Percentiles rank a stretch among this genome's conserved stretches.
Conservation (phyloP, 2,888 invertebrate genomes). For the Microctonus aethiopoides region DNA sequence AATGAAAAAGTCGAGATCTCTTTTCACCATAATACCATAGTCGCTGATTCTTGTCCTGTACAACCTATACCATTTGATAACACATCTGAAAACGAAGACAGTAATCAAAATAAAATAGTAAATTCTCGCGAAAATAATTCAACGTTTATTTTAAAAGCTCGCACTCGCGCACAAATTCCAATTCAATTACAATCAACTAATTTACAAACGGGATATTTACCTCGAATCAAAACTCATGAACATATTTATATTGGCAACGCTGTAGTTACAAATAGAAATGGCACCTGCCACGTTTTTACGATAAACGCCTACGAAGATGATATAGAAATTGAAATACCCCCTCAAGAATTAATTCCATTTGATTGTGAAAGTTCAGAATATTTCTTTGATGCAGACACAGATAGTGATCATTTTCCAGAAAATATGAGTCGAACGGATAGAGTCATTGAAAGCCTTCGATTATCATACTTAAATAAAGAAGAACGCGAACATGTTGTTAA, state of each 20-base stretch:
- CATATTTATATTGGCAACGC: neutral
- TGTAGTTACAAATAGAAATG: neutral
- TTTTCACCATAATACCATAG: neutral
- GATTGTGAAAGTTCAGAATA: slow-evolving; percentile 3
- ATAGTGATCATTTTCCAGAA: too few species aligned
- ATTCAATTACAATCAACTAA: too few species aligned
- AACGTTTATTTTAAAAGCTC: neutral
- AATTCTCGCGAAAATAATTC: neutral
- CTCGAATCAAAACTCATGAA: neutral
- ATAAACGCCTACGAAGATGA: too few species aligned
- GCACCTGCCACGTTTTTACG: too few species aligned
- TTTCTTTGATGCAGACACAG: slow-evolving; percentile 6
- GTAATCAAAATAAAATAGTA: neutral
- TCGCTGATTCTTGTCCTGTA: neutral
- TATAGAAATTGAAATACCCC: neutral
- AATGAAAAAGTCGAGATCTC: slow-evolving; percentile 1
- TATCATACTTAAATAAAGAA: too few species aligned
- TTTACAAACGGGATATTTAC: neutral
- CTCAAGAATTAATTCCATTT: slow-evolving; percentile 4
- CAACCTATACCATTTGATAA: neutral
- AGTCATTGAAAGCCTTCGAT: too few species aligned
- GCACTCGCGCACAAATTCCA: neutral
- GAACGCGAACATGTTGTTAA: too few species aligned
- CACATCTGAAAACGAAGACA: neutral
- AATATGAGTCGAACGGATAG: too few species aligned